phyloP scores from a whole-genome alignment of 2,888 invertebrate genomes.

The Embidobia sp. region DNA sequence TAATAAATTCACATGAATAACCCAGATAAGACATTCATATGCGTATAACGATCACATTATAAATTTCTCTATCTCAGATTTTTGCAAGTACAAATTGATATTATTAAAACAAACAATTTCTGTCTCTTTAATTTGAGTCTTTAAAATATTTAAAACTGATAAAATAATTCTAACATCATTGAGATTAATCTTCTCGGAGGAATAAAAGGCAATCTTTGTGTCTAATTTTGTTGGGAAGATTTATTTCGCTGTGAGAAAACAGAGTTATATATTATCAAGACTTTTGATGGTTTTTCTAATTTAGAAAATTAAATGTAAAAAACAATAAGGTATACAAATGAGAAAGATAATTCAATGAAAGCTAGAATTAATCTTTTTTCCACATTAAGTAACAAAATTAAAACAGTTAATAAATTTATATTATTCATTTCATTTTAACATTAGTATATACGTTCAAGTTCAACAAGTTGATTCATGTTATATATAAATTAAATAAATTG shows the following conservation, averaged over 20 bases:
- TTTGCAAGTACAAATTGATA: not conserved
- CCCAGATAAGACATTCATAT: not conserved
- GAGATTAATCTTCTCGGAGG: constrained; percentile 4
- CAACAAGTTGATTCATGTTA: no score
- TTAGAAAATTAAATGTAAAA: constrained; percentile 6
- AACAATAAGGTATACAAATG: no score
- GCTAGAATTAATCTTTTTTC: no score
- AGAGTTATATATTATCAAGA: constrained; percentile 5
- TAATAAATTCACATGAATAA: not conserved
- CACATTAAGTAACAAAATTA: no score
- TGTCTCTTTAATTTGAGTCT: not conserved
- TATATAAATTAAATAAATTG: no score
- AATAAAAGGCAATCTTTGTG: constrained; percentile 15
- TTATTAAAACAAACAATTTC: not conserved
- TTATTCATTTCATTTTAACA: no score
- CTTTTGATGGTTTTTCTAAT: constrained; percentile 13
- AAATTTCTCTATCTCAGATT: not conserved
- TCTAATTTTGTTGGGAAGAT: constrained; percentile 6
- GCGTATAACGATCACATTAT: not conserved
- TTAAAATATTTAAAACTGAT: not conserved
- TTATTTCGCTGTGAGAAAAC: constrained; percentile 2
- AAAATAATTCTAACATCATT: not conserved
- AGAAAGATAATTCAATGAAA: no score
- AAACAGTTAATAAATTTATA: no score
- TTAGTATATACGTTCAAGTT: no score